These are phyloP conservation scores for Ectemnius continuus DNA, from an alignment of 2,888 invertebrate species.

Conservation along the genomic window DNA sequence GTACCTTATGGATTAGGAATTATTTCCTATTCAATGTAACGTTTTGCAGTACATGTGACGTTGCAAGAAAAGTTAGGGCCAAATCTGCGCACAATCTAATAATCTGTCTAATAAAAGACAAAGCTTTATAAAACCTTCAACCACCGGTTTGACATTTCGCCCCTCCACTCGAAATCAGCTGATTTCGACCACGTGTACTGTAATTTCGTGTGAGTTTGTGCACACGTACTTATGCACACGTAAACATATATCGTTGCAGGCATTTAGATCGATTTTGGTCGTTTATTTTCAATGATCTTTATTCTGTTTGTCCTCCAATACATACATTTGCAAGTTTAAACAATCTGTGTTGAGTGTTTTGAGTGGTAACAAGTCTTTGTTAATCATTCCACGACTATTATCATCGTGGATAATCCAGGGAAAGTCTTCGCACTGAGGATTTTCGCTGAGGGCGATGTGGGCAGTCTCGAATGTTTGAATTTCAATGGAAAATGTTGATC, in stretches of 20 bases:
- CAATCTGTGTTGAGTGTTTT: constrained; percentile 76
- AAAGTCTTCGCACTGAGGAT: constrained; percentile 79
- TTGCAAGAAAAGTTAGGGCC: too few relatives aligned
- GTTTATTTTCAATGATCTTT: not conserved
- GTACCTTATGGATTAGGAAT: too few relatives aligned
- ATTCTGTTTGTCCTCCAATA: constrained; percentile 51
- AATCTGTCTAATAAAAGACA: too few relatives aligned
- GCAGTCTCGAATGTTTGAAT: constrained; percentile 82
- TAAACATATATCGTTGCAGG: not conserved
- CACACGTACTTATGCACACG: not conserved
- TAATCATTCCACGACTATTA: constrained; percentile 59
- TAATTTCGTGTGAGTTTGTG: not conserved
- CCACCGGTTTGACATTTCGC: constrained; percentile 5
- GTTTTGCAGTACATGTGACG: too few relatives aligned
- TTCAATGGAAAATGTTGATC: constrained; percentile 82
- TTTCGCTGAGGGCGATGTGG: constrained; percentile 80
- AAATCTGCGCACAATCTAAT: too few relatives aligned
- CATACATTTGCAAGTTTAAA: constrained; percentile 71
- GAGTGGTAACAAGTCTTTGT: constrained; percentile 77
- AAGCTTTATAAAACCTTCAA: not conserved
- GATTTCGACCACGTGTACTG: constrained; percentile 12
- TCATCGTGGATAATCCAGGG: constrained; percentile 77
- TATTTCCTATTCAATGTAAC: too few relatives aligned
- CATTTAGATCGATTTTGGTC: not conserved
- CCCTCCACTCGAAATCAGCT: constrained; percentile 11